Evolutionary conservation across 2,113 vertebrate species (phyloP).

Genomic region (Malurus melanocephalus): DNA sequence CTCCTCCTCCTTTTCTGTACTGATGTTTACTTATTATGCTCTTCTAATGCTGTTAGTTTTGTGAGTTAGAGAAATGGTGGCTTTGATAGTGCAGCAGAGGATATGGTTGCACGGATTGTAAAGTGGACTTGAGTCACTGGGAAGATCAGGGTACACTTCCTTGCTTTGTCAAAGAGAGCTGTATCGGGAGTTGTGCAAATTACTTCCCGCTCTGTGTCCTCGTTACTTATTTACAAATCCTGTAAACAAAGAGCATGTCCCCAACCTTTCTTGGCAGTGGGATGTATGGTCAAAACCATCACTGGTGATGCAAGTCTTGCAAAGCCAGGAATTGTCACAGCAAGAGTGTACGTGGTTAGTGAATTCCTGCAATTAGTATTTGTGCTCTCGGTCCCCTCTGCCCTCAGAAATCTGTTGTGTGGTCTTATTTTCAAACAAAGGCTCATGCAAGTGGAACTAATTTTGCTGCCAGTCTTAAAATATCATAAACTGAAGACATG

Average conservation of each 20-base stretch:
- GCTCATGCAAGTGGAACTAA: not conserved
- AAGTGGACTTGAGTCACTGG: not conserved
- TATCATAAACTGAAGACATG: not conserved
- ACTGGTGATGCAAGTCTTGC: not conserved
- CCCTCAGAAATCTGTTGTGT: conserved; percentile 7
- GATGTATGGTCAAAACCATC: not conserved
- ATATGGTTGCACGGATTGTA: not conserved
- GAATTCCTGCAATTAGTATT: not conserved
- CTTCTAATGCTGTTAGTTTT: not conserved
- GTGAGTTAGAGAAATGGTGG: not conserved
- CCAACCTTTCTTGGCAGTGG: not conserved
- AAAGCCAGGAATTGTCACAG: not conserved
- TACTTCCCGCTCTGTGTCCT: not conserved
- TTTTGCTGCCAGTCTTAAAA: not conserved
- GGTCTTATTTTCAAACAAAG: not conserved
- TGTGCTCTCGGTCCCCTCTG: not conserved
- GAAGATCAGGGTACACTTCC: not conserved
- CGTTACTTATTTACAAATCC: not conserved
- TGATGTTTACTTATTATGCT: not conserved
- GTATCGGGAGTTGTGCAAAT: not conserved
- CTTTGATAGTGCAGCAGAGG: not conserved
- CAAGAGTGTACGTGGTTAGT: not conserved
- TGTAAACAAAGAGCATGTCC: not conserved
- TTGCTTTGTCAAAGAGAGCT: not conserved
- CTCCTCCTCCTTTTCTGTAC: not conserved